Percentiles rank a stretch among this genome's conserved stretches.
These are phyloP conservation scores for Pteria penguin DNA, from an alignment of 2,888 invertebrate species.

Conservation along the genomic window DNA sequence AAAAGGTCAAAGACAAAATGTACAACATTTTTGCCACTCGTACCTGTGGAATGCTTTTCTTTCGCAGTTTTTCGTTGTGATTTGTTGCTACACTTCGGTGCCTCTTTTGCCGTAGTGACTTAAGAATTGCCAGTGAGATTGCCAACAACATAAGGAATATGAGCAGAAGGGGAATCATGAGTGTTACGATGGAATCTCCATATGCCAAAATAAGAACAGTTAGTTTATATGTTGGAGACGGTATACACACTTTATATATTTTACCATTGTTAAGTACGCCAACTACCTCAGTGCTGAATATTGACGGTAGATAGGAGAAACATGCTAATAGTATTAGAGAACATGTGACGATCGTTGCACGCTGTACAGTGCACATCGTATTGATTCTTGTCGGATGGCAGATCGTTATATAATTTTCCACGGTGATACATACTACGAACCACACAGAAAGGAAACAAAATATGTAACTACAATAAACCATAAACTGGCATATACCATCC, in stretches of 20 bases:
- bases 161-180: conserved; percentile 52
- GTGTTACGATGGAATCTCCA: conserved; percentile 52
- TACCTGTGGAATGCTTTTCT: conserved; percentile 53
- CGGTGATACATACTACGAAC: conserved; percentile 92
- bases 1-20: conserved; percentile 52
- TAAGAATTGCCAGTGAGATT: conserved; percentile 52
- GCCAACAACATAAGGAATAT: conserved; percentile 51
- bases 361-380: conserved; percentile 59
- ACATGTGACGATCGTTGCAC: conserved; percentile 57
- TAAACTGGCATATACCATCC: conserved; percentile 77
- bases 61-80: conserved; percentile 26
- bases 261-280: not conserved
- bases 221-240: conserved; percentile 18
- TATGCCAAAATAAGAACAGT: conserved; percentile 46
- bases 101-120: conserved; percentile 52
- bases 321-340: conserved; percentile 49
- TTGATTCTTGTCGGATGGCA: conserved; percentile 64
- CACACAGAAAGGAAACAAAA: conserved; percentile 90
- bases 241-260: conserved; percentile 28
- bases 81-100: conserved; percentile 39
- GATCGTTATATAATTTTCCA: conserved; percentile 87
- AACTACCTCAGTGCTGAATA: conserved; percentile 16
- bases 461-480: conserved; percentile 81
- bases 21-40: conserved; percentile 62
- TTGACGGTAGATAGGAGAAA: conserved; percentile 36